These are phyloP conservation scores for Bathynomus jamesi DNA, from an alignment of 1,140 invertebrate genomes.

Conservation along the genomic window DNA sequence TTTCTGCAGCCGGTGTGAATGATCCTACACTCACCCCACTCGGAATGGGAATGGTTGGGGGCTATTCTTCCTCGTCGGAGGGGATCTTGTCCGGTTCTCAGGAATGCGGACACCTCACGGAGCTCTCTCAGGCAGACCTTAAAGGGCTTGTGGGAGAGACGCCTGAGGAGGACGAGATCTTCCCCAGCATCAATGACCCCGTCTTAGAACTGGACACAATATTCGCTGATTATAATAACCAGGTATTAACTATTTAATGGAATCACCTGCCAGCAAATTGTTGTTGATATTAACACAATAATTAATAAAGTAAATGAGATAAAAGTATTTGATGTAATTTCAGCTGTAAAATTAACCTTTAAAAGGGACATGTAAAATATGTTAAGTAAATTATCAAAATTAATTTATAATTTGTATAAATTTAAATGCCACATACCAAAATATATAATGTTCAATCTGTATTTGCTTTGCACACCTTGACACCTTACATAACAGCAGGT, in stretches of 20 bases:
- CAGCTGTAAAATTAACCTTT: no score
- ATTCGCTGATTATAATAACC: constrained; percentile 45
- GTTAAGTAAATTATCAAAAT: no score
- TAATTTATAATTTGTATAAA: no score
- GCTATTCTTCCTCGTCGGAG: constrained; percentile 9
- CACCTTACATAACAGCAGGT: no score
- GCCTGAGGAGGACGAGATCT: constrained; percentile 58
- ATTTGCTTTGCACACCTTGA: no score
- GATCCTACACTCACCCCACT: constrained; percentile 18
- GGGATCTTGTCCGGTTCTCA: constrained; percentile 12
- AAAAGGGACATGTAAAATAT: no score
- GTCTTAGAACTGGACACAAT: constrained; percentile 52
- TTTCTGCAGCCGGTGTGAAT: constrained; percentile 9
- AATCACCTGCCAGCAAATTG: no score
- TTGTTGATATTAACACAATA: no score
- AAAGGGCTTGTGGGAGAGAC: constrained; percentile 54
- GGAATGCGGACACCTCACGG: constrained; percentile 43
- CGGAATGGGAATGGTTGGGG: constrained; percentile 28
- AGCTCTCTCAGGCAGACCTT: constrained; percentile 59
- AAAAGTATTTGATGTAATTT: no score
- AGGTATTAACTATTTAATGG: constrained; percentile 32
- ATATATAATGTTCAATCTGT: no score
- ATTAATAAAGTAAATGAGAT: no score
- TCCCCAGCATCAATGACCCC: constrained; percentile 60
- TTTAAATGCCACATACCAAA: no score